A percentile compares a stretch with the other conserved stretches of the same genome.
Conservation (phyloP, 2,888 invertebrate genomes). For the Lissonota sp. region DNA sequence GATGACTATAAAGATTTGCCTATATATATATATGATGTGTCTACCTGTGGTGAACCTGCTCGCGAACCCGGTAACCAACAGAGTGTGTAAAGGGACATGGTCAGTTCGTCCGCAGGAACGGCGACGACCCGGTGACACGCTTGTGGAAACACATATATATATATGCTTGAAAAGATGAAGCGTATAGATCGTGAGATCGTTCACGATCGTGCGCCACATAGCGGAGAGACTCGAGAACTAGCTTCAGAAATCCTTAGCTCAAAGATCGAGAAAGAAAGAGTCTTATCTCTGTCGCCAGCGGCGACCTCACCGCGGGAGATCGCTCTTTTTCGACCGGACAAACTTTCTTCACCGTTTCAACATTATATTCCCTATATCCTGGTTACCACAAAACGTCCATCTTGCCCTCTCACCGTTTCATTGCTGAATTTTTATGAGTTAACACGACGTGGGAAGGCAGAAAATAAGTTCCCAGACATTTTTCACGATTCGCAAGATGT, state of each 20-base stretch:
- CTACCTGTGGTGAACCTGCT: conserved; percentile 11
- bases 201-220: conserved; percentile 23
- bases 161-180: conserved; percentile 31
- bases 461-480: conserved; percentile 39
- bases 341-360: conserved; percentile 46
- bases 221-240: conserved; percentile 31
- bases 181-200: conserved; percentile 53
- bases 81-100: conserved; percentile 7
- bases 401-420: too few relatives aligned
- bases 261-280: neutral
- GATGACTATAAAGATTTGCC: conserved; percentile 10
- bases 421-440: conserved; percentile 14
- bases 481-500: conserved; percentile 27
- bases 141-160: conserved; percentile 40
- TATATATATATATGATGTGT: conserved; percentile 3
- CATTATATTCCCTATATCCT: neutral
- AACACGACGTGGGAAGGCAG: conserved; percentile 30
- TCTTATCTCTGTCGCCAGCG: conserved; percentile 50
- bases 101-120: neutral
- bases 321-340: conserved; percentile 35
- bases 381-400: too few relatives aligned
- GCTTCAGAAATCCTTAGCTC: conserved; percentile 12
- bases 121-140: conserved; percentile 58
- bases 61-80: conserved; percentile 40
- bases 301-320: conserved; percentile 57